Conservation (phyloP, 2,888 invertebrate species). For the Julus scanicus region DNA sequence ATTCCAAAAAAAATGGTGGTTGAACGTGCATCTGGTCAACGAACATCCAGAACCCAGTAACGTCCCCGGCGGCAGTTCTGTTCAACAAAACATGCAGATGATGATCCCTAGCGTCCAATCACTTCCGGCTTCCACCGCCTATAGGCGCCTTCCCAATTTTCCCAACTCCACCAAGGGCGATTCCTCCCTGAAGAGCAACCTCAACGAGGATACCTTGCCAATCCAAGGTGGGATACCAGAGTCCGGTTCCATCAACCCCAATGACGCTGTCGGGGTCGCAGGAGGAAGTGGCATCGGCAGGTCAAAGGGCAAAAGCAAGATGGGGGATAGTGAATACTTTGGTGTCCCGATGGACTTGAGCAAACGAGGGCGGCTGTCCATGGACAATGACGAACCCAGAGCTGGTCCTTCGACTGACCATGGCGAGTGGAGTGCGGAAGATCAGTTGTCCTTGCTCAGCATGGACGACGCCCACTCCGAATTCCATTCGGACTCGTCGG, state of each 20-base stretch:
- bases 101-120: too few relatives aligned
- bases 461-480: too few relatives aligned
- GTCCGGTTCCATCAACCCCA: conserved; percentile 59
- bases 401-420: conserved; percentile 63
- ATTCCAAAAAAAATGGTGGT: too few relatives aligned
- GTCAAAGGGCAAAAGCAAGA: not conserved
- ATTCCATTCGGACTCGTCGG: too few relatives aligned
- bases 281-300: too few relatives aligned
- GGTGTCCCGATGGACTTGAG: conserved; percentile 81
- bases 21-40: too few relatives aligned
- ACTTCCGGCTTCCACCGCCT: conserved; percentile 53
- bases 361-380: conserved; percentile 70
- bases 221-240: conserved; percentile 61
- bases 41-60: too few relatives aligned
- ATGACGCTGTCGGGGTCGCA: conserved; percentile 47
- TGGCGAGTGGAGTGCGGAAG: conserved; percentile 62
- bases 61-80: too few relatives aligned
- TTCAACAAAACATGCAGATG: too few relatives aligned
- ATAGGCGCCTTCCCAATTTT: conserved; percentile 77
- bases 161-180: conserved; percentile 79
- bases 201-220: conserved; percentile 73
- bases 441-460: conserved; percentile 69
- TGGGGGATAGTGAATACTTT: not conserved
- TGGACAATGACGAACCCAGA: conserved; percentile 56
- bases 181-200: conserved; percentile 89